These are phyloP conservation scores for Drosophila lacertosa DNA, from an alignment of 1,140 invertebrate genomes.

Conservation along the genomic window DNA sequence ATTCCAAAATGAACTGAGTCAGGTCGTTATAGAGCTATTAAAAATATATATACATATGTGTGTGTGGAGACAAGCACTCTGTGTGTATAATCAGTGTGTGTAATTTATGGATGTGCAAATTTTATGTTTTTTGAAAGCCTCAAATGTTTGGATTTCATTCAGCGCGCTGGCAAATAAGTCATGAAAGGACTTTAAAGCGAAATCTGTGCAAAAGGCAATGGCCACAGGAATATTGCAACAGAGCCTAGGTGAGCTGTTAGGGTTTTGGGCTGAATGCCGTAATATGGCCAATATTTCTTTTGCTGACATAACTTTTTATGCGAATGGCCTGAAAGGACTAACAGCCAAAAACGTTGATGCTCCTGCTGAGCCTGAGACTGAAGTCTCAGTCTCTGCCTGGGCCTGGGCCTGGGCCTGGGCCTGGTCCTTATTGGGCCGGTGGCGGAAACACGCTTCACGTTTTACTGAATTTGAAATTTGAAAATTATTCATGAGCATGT, in stretches of 20 bases:
- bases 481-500: conserved; percentile 83
- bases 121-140: conserved; percentile 36
- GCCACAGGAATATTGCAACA: conserved; percentile 4
- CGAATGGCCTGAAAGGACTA: conserved; percentile 61
- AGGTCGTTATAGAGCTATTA: conserved; percentile 14
- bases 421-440: conserved; percentile 33
- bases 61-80: not conserved
- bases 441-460: conserved; percentile 78
- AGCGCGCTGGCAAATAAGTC: conserved; percentile 59
- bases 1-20: conserved; percentile 30
- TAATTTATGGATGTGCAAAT: conserved; percentile 58
- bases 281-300: conserved; percentile 76
- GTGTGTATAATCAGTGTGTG: conserved; percentile 41
- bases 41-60: conserved; percentile 4
- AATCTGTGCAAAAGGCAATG: conserved; percentile 34
- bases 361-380: conserved; percentile 38
- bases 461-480: conserved; percentile 81
- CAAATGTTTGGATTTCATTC: conserved; percentile 44
- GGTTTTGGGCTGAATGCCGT: conserved; percentile 44
- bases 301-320: conserved; percentile 79
- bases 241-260: conserved; percentile 36
- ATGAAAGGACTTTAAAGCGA: conserved; percentile 57
- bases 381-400: not conserved
- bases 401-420: not conserved
- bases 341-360: conserved; percentile 34